These are phyloP conservation scores for Crocallis elinguaria DNA, from an alignment of 2,888 invertebrate genomes.

Conservation along the genomic window DNA sequence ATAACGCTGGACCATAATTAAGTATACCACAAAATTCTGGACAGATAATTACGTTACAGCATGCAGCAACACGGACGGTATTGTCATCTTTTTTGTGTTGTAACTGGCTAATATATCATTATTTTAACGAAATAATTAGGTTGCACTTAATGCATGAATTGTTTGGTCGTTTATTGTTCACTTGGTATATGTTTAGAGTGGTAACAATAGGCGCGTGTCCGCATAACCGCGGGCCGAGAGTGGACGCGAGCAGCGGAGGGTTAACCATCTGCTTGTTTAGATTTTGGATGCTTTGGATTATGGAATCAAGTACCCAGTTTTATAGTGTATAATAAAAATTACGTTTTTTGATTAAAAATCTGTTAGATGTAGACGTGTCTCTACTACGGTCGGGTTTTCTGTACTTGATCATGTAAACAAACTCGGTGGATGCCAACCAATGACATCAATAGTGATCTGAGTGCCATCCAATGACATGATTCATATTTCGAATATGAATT, in stretches of 20 bases:
- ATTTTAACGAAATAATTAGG: conserved; percentile 78
- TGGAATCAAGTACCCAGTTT: too few relatives aligned
- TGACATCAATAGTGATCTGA: too few relatives aligned
- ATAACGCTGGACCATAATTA: conserved; percentile 34
- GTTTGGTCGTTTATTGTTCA: conserved; percentile 57
- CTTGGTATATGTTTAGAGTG: conserved; percentile 60
- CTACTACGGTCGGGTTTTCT: too few relatives aligned
- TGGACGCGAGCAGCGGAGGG: conserved; percentile 48
- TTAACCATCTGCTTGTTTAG: conserved; percentile 57
- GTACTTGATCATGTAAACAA: too few relatives aligned
- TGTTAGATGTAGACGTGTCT: too few relatives aligned
- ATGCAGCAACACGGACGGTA: conserved; percentile 47
- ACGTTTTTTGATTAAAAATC: too few relatives aligned
- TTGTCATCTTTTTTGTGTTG: conserved; percentile 43
- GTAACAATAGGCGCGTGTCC: conserved; percentile 69
- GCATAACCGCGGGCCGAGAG: conserved; percentile 52
- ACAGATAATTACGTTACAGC: conserved; percentile 36
- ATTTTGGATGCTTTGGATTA: conserved; percentile 13
- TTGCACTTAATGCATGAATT: conserved; percentile 62
- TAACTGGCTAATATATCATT: conserved; percentile 57
- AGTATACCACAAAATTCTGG: conserved; percentile 49
- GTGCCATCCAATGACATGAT: too few relatives aligned
- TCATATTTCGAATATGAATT: too few relatives aligned
- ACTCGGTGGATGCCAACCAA: too few relatives aligned
- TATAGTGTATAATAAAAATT: too few relatives aligned